Percentiles rank a stretch among this genome's conserved stretches.
phyloP scores from a whole-genome alignment of 2,888 invertebrate genomes.

The Achlya flavicornis region DNA sequence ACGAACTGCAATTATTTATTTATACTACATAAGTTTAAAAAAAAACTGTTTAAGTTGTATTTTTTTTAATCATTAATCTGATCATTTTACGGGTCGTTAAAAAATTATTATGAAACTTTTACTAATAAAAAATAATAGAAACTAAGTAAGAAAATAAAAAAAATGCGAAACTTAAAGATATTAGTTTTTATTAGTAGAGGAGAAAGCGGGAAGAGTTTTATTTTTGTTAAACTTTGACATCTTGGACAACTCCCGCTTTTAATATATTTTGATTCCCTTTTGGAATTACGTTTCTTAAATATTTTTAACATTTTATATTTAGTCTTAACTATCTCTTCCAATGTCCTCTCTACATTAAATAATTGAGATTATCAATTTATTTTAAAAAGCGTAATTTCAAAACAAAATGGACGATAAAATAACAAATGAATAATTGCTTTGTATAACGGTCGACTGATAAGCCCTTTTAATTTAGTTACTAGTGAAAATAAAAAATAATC shows the following conservation, averaged over 20 bases:
- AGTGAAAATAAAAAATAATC: constrained; percentile 36
- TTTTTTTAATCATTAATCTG: background rate
- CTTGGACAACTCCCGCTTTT: background rate
- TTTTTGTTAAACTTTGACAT: background rate
- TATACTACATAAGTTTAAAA: too few relatives aligned
- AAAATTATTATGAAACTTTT: background rate
- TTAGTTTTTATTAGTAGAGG: constrained; percentile 10
- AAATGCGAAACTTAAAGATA: background rate
- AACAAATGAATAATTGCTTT: constrained; percentile 58
- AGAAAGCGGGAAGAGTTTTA: background rate
- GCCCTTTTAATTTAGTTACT: constrained; percentile 55
- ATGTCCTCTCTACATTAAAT: background rate
- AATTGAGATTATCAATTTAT: constrained; percentile 20
- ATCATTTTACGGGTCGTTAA: constrained; percentile 1
- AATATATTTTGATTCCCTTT: constrained; percentile 17
- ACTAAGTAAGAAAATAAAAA: background rate
- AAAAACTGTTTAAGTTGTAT: too few relatives aligned
- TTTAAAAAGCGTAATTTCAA: constrained; percentile 45
- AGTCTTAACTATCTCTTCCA: background rate
- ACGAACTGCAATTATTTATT: too few relatives aligned
- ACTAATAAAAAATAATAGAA: constrained; percentile 8
- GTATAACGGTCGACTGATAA: constrained; percentile 69
- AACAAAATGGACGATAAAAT: constrained; percentile 31
- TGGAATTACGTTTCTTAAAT: constrained; percentile 22
- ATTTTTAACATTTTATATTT: background rate